phyloP scores from a whole-genome alignment of 2,797 vertebrate genomes.

The Arrhamphus sclerolepis region DNA sequence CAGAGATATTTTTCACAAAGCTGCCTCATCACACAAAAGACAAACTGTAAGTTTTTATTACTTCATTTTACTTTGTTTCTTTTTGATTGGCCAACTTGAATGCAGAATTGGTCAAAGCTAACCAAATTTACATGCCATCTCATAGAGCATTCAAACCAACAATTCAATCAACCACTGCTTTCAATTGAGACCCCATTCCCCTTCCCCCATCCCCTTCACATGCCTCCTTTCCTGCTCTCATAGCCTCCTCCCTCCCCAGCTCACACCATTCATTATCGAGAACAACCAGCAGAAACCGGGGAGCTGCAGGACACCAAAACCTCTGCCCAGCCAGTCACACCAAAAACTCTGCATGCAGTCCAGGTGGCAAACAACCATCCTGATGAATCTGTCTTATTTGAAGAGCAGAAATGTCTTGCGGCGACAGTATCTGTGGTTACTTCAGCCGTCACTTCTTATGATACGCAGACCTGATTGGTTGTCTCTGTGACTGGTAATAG shows the following conservation, averaged over 20 bases:
- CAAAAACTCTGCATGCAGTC: conserved; percentile 38
- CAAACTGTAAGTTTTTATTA: conserved; percentile 51
- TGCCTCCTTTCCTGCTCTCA: conserved; percentile 43
- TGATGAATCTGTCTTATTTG: conserved; percentile 26
- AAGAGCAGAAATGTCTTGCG: conserved; percentile 18
- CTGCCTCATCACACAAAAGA: conserved; percentile 92
- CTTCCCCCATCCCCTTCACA: conserved; percentile 46
- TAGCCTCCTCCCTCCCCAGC: conserved; percentile 33
- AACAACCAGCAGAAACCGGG: conserved; percentile 98
- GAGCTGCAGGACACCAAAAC: conserved; percentile 77
- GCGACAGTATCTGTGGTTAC: conserved; percentile 36
- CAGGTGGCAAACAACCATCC: conserved; percentile 41
- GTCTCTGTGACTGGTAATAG: conserved; percentile 72
- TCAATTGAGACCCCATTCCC: conserved; percentile 72
- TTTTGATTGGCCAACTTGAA: conserved; percentile 67
- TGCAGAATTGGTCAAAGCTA: conserved; percentile 65
- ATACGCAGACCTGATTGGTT: conserved; percentile 57
- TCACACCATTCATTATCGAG: conserved; percentile 85
- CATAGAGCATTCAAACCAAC: conserved; percentile 85
- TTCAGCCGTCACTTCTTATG: conserved; percentile 27
- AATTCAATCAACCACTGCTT: conserved; percentile 87
- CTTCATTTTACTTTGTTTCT: conserved; percentile 67
- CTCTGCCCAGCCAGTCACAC: conserved; percentile 59
- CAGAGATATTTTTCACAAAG: conserved; percentile 73
- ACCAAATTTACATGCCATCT: conserved; percentile 81